Evolutionary conservation across 2,888 invertebrate genomes (phyloP), one percentile per base, ranked within the genome.

Genomic region (Neoscelio sp.): DNA sequence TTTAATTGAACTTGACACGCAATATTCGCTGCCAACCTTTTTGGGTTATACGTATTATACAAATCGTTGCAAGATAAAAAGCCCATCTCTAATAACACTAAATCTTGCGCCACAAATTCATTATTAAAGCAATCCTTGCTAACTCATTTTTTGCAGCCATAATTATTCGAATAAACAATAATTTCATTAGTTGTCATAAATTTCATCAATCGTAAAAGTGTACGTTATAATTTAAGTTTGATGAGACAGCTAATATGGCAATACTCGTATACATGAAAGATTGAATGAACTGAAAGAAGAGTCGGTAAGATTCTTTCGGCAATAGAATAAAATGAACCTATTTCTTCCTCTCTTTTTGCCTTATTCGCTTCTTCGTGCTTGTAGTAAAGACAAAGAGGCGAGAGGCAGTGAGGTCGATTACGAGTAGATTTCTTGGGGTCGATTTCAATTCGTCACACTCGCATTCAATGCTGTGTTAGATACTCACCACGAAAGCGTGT

Each of bases 401-500:
- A 56, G 18, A 56, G 35, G 20, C 64, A 40, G 71, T 60, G 67
- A 73, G 77, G 65, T 62, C 67, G 75, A 78, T 80, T 76, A 62
- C 56, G 40, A 62, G 67, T 56, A 38, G 30, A 75, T 74, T 78
- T 75, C 75, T 77, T 50, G 54, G n/a, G 74, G 35, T 40, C 75
- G 62, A 40, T 18, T 62, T 44, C 50, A 26, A 82, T 82, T 82
- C 76, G 80, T 74, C 67, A 78, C 81, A 80, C 73, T 71, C 75
- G 78, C 58, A 71, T 80, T 82, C 64, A 74, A 78, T 73, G 75
- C 54, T 71, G 65, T 67, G 71, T 78, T 79, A 80, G 79, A 82
- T 74, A 74, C 73, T 81, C 68, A 80, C 77, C 80, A 75, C 81
- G 79, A 75, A 75, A 83, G 81, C 83, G 82, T 82, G 80, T 83